Evolutionary conservation across 2,797 vertebrate species (phyloP), one percentile per base, ranked within the genome.

Genomic region (Enteromius paludinosus): DNA sequence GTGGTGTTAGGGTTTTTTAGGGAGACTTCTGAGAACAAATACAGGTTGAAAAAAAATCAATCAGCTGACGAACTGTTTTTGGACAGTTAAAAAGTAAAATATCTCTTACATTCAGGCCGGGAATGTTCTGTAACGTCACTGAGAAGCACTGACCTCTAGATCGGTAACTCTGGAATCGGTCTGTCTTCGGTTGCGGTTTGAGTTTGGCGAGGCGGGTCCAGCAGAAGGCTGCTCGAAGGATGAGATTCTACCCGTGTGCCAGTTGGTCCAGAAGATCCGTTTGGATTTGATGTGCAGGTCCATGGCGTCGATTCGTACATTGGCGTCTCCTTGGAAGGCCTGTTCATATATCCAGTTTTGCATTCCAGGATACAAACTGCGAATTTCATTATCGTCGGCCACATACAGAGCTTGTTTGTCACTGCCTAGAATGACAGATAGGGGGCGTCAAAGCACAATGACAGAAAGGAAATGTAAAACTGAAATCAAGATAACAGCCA

Each of bases 211-310:
- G 3, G 90, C 84, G 2, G 94, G 86, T 23, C 74, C 82, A 28
- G 89, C 83, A 0, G 93, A 85, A 0, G 96, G 96, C 89, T 98
- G 93, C 83, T 96, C 97, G 0, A 96, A 96, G 75, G 93, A 97
- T 0, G 97, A 99, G 91, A 99, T 98, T 66, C 94, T 94, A 52
- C 96, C 96, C 0, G 96, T 99, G 95, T 99, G 98, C 98, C 98
- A 99, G 93, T 99, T 99, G 75, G 97, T 99, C 98, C 97, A 99
- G 87, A 97, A 99, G 90, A 99, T 96, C 25, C 94, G 96, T 87
- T 96, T 96, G 1, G 95, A 96, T 92, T 98, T 99, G 87, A 98
- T 92, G 0, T 98, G 96, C 78, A 98, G 93, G 86, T 99, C 98
- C 97, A 99, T 97, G 89, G 98, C 97, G 0, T 98, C 96, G 0